These are phyloP conservation scores for Pampusana beccarii DNA, from an alignment of 2,113 vertebrate genomes.

Conservation along the genomic window DNA sequence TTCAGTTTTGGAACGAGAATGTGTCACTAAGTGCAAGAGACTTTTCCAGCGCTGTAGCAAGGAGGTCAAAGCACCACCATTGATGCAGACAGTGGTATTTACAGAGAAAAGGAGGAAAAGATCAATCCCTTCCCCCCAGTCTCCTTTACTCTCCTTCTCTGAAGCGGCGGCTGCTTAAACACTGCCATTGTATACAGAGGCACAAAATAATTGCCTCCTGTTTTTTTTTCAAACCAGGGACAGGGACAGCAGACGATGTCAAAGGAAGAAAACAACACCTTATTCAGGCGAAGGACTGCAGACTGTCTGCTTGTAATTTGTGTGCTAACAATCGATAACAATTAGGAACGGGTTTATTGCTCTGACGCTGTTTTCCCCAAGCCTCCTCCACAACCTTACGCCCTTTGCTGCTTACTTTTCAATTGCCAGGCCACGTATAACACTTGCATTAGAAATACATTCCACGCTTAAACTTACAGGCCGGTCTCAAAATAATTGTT, in stretches of 20 bases:
- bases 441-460: background rate
- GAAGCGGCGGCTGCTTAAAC: conserved; percentile 15
- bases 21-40: conserved; percentile 54
- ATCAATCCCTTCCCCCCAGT: conserved; percentile 4
- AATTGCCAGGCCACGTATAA: background rate
- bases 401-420: conserved; percentile 20
- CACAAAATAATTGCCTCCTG: conserved; percentile 24
- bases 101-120: conserved; percentile 30
- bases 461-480: background rate
- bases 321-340: conserved; percentile 50
- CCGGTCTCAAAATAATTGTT: background rate
- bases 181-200: background rate
- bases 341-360: conserved; percentile 24
- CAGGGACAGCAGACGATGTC: background rate
- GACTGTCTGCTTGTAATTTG: conserved; percentile 34
- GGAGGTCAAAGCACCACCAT: conserved; percentile 39
- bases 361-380: background rate
- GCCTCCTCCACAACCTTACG: background rate
- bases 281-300: conserved; percentile 19
- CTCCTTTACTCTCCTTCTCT: background rate
- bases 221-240: background rate
- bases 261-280: conserved; percentile 6
- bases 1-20: conserved; percentile 30
- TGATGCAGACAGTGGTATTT: conserved; percentile 17
- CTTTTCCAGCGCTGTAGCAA: conserved; percentile 34